phyloP scores from a whole-genome alignment of 2,113 vertebrate genomes.

The Erinaceus europaeus region DNA sequence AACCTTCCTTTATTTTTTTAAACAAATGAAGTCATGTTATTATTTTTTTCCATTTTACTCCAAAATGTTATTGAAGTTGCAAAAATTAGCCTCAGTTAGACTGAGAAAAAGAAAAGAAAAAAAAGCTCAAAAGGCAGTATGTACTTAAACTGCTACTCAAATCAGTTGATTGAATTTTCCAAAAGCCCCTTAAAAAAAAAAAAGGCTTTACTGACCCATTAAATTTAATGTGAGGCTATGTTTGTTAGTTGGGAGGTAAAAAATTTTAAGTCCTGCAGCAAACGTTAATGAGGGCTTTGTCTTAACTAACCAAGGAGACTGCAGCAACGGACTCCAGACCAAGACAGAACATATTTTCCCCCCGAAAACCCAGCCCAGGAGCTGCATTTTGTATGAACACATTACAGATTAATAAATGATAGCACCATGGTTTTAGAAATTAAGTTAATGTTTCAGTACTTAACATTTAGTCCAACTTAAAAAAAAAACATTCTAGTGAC shows the following conservation, averaged over 20 bases:
- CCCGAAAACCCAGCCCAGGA: slow-evolving; percentile 91
- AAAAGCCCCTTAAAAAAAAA: slow-evolving; percentile 79
- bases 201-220: slow-evolving; percentile 84
- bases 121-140: slow-evolving; percentile 80
- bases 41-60: slow-evolving; percentile 85
- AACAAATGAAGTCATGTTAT: slow-evolving; percentile 84
- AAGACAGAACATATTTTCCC: slow-evolving; percentile 82
- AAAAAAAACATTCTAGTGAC: slow-evolving; percentile 89
- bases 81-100: slow-evolving; percentile 94
- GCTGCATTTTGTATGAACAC: slow-evolving; percentile 89
- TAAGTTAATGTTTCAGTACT: slow-evolving; percentile 93
- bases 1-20: slow-evolving; percentile 80
- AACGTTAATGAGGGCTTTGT: slow-evolving; percentile 89
- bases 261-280: slow-evolving; percentile 90
- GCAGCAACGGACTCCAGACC: slow-evolving; percentile 85
- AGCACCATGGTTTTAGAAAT: slow-evolving; percentile 95
- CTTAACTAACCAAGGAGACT: slow-evolving; percentile 89
- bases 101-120: slow-evolving; percentile 87
- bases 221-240: slow-evolving; percentile 84
- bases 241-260: slow-evolving; percentile 91
- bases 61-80: slow-evolving; percentile 86
- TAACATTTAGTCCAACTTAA: slow-evolving; percentile 92
- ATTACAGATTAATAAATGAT: slow-evolving; percentile 92
- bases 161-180: slow-evolving; percentile 85
- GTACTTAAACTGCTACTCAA: slow-evolving; percentile 83